Base-by-base conservation (phyloP, 2,113 vertebrate genomes). In the Piliocolobus tephrosceles region DNA sequence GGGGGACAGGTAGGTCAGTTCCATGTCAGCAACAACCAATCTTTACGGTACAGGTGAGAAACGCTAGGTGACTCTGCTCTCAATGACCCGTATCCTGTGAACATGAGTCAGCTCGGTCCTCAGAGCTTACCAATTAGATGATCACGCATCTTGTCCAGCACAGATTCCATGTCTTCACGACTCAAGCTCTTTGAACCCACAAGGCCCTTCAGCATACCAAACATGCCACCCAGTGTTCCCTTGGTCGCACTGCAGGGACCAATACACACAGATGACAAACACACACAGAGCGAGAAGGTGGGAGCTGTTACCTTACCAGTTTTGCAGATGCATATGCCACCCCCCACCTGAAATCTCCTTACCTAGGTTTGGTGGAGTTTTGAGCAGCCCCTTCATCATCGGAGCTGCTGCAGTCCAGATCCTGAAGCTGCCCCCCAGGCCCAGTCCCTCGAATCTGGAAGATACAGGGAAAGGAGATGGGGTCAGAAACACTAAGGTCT, bases 101-200 rank as follows among this genome's bases (percentile, higher is more conserved):
- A 64, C 58, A 2, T 0, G 2, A 68, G 4, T 40, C 61, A 75
- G 6, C 35, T 66, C 3, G 16, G 43, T 73, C 70, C 52, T 72
- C 43, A 20, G 32, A 7, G 91, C 98, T 0, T 98, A 99, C 99
- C 99, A 1, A 99, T 99, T 95, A 99, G 99, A 97, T 99, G 99
- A 97, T 99, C 99, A 88, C 98, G 99, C 99, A 99, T 99, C 98
- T 99, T 99, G 85, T 99, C 99, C 98, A 99, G 98, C 5, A 99
- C 99, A 0, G 99, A 99, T 68, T 99, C 99, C 99, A 99, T 99
- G 98, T 99, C 99, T 55, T 99, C 99, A 27, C 98, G 98, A 4
- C 98, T 99, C 97, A 99, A 98, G 97, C 99, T 99, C 99, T 99
- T 99, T 76, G 99, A 99, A 86, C 99, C 99, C 97, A 99, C 99